Evolutionary conservation across 2,888 invertebrate genomes (phyloP).

Genomic region (Melinaea marsaeus): DNA sequence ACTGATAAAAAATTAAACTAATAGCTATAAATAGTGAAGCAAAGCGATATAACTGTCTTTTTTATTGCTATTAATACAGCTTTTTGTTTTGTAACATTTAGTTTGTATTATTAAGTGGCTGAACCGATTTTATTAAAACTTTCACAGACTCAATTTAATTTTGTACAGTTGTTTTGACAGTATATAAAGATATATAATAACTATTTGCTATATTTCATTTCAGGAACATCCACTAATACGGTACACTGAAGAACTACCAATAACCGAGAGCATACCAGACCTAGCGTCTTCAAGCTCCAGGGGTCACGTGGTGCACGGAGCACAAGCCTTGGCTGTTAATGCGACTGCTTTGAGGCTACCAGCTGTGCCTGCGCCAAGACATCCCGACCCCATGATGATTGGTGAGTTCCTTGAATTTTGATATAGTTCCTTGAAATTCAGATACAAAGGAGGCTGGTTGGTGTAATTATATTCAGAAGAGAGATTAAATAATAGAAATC

Average conservation of each 20-base stretch:
- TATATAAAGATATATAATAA: background rate
- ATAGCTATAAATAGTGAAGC: too few species aligned
- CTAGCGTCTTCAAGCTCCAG: constrained; percentile 40
- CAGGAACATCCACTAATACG: constrained; percentile 60
- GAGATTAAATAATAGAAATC: too few species aligned
- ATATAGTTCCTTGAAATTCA: too few species aligned
- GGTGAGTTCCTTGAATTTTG: constrained; percentile 35
- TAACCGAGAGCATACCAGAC: constrained; percentile 26
- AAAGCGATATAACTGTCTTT: too few species aligned
- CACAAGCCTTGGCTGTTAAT: constrained; percentile 56
- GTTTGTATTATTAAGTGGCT: too few species aligned
- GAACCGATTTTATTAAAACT: too few species aligned
- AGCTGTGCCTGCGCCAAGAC: constrained; percentile 49
- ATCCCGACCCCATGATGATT: constrained; percentile 45
- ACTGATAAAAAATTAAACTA: too few species aligned
- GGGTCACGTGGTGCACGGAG: constrained; percentile 36
- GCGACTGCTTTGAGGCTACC: constrained; percentile 59
- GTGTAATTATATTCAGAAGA: too few species aligned
- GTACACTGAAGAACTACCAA: constrained; percentile 50
- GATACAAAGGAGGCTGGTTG: too few species aligned
- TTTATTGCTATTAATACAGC: too few species aligned
- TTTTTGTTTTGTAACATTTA: too few species aligned
- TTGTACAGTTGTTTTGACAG: background rate
- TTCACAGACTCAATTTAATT: background rate
- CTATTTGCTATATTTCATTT: constrained; percentile 7